Percentiles rank a stretch among this genome's conserved stretches.
These are phyloP conservation scores for Caloenas nicobarica DNA, from an alignment of 2,113 vertebrate genomes.

Conservation along the genomic window DNA sequence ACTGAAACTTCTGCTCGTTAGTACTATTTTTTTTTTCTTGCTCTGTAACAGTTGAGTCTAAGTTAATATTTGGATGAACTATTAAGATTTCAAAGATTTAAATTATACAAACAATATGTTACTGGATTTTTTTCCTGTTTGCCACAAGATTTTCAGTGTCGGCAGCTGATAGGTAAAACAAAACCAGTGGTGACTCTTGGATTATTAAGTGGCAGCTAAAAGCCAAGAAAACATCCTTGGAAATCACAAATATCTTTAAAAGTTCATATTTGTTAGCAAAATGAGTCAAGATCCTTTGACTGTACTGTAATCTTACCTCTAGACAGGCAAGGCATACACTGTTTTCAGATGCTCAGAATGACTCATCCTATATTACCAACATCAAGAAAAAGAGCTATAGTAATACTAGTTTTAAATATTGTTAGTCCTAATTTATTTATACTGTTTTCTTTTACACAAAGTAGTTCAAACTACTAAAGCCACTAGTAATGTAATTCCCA, in stretches of 20 bases:
- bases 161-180: not conserved
- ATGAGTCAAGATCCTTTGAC: not conserved
- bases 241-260: not conserved
- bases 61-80: not conserved
- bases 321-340: not conserved
- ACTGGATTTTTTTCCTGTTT: not conserved
- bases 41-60: not conserved
- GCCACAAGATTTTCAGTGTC: not conserved
- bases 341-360: not conserved
- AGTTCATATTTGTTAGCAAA: not conserved
- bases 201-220: not conserved
- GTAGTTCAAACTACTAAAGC: not conserved
- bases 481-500: not conserved
- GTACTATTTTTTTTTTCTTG: no score
- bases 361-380: not conserved
- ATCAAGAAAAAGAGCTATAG: not conserved
- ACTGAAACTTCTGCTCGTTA: not conserved
- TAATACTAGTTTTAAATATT: not conserved
- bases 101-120: rapidly evolving
- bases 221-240: not conserved
- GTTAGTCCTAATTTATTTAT: not conserved
- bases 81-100: not conserved
- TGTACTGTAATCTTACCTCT: not conserved
- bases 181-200: not conserved
- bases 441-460: not conserved